Conservation (phyloP, 2,888 invertebrate genomes). For the Acanthosepion esculentum region DNA sequence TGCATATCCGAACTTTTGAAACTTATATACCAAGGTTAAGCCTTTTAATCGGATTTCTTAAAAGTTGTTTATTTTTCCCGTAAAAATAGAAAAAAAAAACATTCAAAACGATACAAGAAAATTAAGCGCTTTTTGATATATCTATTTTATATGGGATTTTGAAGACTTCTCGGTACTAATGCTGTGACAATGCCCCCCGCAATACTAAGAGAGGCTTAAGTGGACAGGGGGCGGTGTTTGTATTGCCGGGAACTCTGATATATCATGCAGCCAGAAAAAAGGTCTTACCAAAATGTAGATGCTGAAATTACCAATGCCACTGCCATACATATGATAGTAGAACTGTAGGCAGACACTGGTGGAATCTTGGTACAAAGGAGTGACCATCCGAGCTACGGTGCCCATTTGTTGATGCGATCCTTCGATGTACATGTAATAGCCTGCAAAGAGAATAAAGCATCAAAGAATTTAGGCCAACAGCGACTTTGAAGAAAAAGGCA, state of each 20-base stretch:
- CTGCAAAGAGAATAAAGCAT: conserved; percentile 52
- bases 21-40: too few relatives aligned
- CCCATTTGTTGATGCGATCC: conserved; percentile 78
- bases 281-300: conserved; percentile 61
- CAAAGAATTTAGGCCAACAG: background rate
- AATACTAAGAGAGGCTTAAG: too few relatives aligned
- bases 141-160: too few relatives aligned
- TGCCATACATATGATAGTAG: conserved; percentile 69
- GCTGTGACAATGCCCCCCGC: too few relatives aligned
- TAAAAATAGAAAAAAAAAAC: too few relatives aligned
- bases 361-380: conserved; percentile 58
- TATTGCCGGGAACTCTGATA: background rate
- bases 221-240: too few relatives aligned
- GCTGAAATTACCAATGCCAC: conserved; percentile 62
- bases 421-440: conserved; percentile 78
- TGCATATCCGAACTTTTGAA: too few relatives aligned
- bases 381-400: conserved; percentile 59
- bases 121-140: too few relatives aligned
- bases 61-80: too few relatives aligned
- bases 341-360: conserved; percentile 62
- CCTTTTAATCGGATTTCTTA: too few relatives aligned
- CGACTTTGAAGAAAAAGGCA: background rate
- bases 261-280: background rate
- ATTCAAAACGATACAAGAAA: too few relatives aligned
- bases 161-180: too few relatives aligned